Percentiles rank a stretch among this genome's conserved stretches.
Evolutionary conservation across 2,797 vertebrate species (phyloP).

Genomic region (Ctenopoma multispine): DNA sequence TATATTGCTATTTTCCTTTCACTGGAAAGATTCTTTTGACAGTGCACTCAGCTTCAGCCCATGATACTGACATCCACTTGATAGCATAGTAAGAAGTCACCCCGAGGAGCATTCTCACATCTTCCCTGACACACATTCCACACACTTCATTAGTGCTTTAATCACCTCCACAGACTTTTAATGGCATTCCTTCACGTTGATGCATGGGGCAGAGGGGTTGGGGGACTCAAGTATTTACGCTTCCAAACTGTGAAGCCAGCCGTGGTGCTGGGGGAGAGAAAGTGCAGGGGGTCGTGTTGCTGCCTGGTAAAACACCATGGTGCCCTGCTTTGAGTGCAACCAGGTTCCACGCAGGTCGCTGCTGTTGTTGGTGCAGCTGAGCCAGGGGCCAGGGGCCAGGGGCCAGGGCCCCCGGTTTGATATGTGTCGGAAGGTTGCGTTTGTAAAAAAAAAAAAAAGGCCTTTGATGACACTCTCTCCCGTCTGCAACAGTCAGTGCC

Average conservation of each 20-base stretch:
- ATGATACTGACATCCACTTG: not conserved
- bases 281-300: slow-evolving; percentile 67
- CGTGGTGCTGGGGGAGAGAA: slow-evolving; percentile 34
- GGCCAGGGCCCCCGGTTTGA: slow-evolving; percentile 49
- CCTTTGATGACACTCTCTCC: slow-evolving; percentile 69
- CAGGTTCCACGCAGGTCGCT: slow-evolving; percentile 66
- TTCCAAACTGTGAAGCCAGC: slow-evolving; percentile 59
- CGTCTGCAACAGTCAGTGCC: slow-evolving; percentile 19
- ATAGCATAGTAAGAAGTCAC: not conserved
- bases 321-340: slow-evolving; percentile 68
- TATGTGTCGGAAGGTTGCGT: slow-evolving; percentile 66
- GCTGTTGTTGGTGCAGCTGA: slow-evolving; percentile 81
- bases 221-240: slow-evolving; percentile 68
- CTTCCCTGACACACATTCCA: slow-evolving; percentile 27
- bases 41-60: not conserved
- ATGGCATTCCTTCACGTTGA: slow-evolving; percentile 63
- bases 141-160: slow-evolving; percentile 54
- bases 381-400: slow-evolving; percentile 13
- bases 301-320: slow-evolving; percentile 60
- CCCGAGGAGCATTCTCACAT: not conserved
- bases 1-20: too few species aligned
- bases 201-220: slow-evolving; percentile 21
- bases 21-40: not conserved
- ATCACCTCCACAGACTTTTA: slow-evolving; percentile 57
- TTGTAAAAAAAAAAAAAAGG: slow-evolving; percentile 67